Evolutionary conservation across 2,888 invertebrate species (phyloP), one percentile per base, ranked within the genome.

Genomic region (Cyclophora punctaria): DNA sequence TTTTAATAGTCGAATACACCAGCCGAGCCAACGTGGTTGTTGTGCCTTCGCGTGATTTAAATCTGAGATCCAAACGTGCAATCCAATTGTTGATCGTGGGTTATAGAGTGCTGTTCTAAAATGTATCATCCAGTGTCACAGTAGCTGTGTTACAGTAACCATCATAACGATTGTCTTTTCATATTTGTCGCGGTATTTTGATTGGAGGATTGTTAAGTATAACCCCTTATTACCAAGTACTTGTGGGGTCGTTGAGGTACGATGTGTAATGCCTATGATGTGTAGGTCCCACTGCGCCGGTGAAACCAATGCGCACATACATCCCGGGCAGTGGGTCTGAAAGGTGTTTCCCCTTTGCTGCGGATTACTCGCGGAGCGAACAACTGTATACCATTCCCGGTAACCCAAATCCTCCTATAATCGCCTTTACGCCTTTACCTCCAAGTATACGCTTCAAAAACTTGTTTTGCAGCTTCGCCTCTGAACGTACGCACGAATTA

Each of bases 341-440:
- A 69, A 71, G 82, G 60, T 78, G 83, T 75, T 82, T 78, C 73
- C 72, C 81, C 66, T 79, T 75, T 72, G 71, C 74, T 47, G 68
- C 70, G 48, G 81, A 81, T 61, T 77, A 74, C 66, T 66, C 84
- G 56, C 75, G 82, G 57, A 74, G 74, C 58, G 80, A 83, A 51
- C 83, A 82, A 71, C 83, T 83, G 55, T 85, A 84, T 80, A 83
- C 80, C 59, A 77, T 81, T 64, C 80, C 84, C 62, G 86, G 85
- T 86, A 85, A 83, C 69, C 69, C 61, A 67, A 20, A 60, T 62
- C 61, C 60, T 67, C 67, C 64, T 66, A 59, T 37, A 5, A 37
- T 37, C 37, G 37, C 37, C 37, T 37, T 53, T 49, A 51, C 44
- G 7, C 42, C 50, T 45, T 47, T 34, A 51, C 44, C 41, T 49